Conservation (phyloP, 2,113 vertebrate genomes). For the Embiotoca jacksoni region DNA sequence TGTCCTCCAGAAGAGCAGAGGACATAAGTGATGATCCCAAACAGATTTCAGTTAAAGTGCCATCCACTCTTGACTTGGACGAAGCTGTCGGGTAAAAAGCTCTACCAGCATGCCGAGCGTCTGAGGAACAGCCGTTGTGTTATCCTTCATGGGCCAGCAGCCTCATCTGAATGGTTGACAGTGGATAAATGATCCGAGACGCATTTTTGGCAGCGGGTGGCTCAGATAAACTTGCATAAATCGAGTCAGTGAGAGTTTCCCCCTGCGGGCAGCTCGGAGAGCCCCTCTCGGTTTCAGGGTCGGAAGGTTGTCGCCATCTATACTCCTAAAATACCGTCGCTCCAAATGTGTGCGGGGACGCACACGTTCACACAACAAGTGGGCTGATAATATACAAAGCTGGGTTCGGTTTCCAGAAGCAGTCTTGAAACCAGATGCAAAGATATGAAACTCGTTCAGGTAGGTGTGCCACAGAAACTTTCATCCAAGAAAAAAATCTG, state of each 20-base stretch:
- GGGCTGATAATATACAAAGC: slow-evolving; percentile 3
- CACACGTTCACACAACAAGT: slow-evolving; percentile 4
- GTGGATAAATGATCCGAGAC: slow-evolving; percentile 73
- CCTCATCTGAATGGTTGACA: slow-evolving; percentile 72
- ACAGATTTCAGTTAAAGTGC: slow-evolving; percentile 1
- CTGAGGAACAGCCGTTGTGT: slow-evolving; percentile 38
- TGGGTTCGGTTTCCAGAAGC: slow-evolving; percentile 7
- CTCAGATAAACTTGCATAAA: slow-evolving; percentile 69
- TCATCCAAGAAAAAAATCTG: neutral
- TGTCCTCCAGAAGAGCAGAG: neutral
- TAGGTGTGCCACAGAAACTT: neutral
- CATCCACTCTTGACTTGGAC: neutral
- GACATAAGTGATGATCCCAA: slow-evolving; percentile 6
- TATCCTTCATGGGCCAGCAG: slow-evolving; percentile 68
- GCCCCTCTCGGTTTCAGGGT: slow-evolving; percentile 14
- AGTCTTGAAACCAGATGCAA: slow-evolving; percentile 1
- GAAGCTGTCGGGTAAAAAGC: slow-evolving; percentile 25
- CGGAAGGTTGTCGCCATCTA: slow-evolving; percentile 44
- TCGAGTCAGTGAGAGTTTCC: slow-evolving; percentile 47
- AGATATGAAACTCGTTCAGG: slow-evolving; percentile 6
- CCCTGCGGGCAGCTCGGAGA: slow-evolving; percentile 37
- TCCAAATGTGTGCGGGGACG: slow-evolving; percentile 8
- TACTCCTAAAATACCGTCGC: slow-evolving; percentile 18
- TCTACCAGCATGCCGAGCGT: slow-evolving; percentile 19
- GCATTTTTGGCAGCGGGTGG: slow-evolving; percentile 58